phyloP scores from a whole-genome alignment of 1,140 invertebrate species.

The Cylas formicarius region DNA sequence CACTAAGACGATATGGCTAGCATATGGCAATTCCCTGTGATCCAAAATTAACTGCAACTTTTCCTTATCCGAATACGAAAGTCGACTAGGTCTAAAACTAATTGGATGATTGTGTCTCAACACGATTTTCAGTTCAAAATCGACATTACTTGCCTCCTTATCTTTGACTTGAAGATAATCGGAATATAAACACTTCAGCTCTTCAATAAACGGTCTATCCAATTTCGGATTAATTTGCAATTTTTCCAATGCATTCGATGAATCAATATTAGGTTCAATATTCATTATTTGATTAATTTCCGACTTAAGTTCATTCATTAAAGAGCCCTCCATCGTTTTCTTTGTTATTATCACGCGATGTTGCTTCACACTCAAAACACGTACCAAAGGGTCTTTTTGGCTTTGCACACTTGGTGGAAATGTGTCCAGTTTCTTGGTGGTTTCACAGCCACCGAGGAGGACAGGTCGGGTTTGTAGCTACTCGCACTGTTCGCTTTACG shows the following conservation, averaged over 20 bases:
- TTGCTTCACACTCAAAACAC: background rate
- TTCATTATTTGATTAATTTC: background rate
- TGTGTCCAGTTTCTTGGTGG: background rate
- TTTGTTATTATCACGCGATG: background rate
- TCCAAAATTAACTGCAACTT: background rate
- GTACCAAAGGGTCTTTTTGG: background rate
- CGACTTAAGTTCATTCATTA: background rate
- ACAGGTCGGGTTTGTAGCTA: background rate
- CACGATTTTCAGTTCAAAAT: no score
- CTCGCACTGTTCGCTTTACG: background rate
- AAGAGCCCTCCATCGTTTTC: background rate
- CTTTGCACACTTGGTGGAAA: background rate
- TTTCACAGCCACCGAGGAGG: background rate
- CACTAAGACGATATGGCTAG: background rate
- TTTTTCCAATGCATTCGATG: background rate
- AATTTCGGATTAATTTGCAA: background rate
- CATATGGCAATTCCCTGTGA: background rate
- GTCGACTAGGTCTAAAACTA: background rate
- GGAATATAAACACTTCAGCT: background rate
- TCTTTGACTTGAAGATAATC: background rate
- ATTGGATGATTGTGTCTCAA: no score
- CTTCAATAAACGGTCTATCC: background rate
- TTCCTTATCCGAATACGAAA: background rate
- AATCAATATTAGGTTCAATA: constrained; percentile 3
- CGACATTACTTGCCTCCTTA: background rate